Base-by-base conservation (phyloP, 2,113 vertebrate species). In the Pyxicephalus adspersus region DNA sequence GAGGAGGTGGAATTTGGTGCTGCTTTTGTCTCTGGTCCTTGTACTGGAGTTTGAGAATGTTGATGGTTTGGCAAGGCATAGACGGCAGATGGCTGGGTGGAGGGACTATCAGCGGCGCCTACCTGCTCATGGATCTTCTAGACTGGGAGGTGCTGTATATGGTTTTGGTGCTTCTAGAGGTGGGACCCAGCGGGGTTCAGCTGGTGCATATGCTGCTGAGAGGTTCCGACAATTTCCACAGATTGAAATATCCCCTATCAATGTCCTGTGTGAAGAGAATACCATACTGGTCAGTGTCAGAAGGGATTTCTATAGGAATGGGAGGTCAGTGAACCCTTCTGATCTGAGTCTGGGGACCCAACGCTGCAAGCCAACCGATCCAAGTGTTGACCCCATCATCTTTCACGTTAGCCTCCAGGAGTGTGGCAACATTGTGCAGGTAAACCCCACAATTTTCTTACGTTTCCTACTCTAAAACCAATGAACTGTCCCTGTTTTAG, bases 281-380 rank as follows among this genome's bases (percentile, higher is more conserved):
- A 38, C 5, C 15, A 78, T 78, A 64, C 28, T 38, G 64, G 61
- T 78, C 51, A 67, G 9, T 2, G 76, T 78, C 51, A 18, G 6
- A 22, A 67, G 28, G 51, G 64, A 78, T 16, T 25, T 78, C 28
- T 78, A 67, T 78, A 64, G 64, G 2, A 78, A 57, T 68, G 64
- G 64, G 0, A 45, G 15, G 5, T 8, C 45, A 1, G 16, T 78
- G 29, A 78, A 78, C 3, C 4, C 76, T 6, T 67, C 76, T 19
- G 76, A 67, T 6, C 28, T 78, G 29, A 26, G 16, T 16, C 19
- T 78, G 2, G 76, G 76, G 3, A n/a, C 64, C 13, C 38, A 45
- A 45, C 6, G 38, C 38, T 78, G 76, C 19, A 5, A 3, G 0
- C 76, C 64, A 9, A 26, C 26, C n/a, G 17, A 28, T 3, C 76